Evolutionary conservation across 2,888 invertebrate genomes (phyloP), one percentile per base, ranked within the genome.

Genomic region (Drosophila greeni): DNA sequence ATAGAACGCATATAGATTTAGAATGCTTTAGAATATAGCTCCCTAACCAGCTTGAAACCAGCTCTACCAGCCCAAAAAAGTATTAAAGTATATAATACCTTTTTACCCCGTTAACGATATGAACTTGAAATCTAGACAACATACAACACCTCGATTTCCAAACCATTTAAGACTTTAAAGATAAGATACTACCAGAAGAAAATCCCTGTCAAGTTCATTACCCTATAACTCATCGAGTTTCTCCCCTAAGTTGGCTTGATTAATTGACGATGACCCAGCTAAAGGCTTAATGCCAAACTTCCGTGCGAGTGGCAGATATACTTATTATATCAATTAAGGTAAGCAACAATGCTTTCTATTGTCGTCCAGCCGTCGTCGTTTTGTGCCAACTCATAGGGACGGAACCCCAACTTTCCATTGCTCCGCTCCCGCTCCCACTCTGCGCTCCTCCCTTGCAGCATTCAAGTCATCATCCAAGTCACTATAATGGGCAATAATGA

Each of bases 321-420:
- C 53, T 51, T 68, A 68, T 76, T 65, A 78, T 66, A 69, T 54
- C 75, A 78, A 79, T 76, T 73, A 78, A 82, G 79, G 66, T 61
- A 69, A 68, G 43, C 74, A 70, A 72, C 78, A 47, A 75, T 68
- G 60, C 58, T 66, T 72, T 64, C 57, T 39, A 59, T 49, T 55
- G 57, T 59, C 59, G 36, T 23, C 66, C 29, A 53, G 45, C 51
- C 48, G 18, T 40, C 23, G 23, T 26, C 23, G 11, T 33, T 70
- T 73, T 70, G 24, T 75, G 78, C 82, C 61, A 61, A 67, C 67
- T 78, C 78, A 78, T 76, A 51, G 70, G 64, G 48, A 47, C 31
- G 43, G 55, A 60, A 40, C 42, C 20, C 20, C 57, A 66, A 67
- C 78, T 78, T 78, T 78, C 75, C 71, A 56, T 70, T 55, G 49